Evolutionary conservation across 2,113 vertebrate species (phyloP).

Genomic region (Osmerus eperlanus): DNA sequence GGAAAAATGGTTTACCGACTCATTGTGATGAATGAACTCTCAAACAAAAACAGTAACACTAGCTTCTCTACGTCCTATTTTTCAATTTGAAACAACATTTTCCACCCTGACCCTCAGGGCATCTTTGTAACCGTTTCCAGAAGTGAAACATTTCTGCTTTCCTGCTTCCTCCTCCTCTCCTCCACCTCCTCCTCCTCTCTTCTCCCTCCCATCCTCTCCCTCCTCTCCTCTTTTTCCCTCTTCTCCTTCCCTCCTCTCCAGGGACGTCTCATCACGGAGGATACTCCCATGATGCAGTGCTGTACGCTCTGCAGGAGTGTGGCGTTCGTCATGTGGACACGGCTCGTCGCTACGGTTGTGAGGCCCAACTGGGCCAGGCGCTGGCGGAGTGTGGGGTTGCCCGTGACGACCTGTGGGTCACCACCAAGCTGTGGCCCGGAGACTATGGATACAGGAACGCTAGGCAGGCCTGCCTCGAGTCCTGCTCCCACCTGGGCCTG

Average conservation of each 20-base stretch:
- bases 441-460: slow-evolving; percentile 73
- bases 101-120: too few relatives aligned
- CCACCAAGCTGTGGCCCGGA: slow-evolving; percentile 76
- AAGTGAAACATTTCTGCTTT: too few relatives aligned
- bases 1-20: too few relatives aligned
- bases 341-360: slow-evolving; percentile 74
- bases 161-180: too few relatives aligned
- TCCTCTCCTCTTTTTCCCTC: too few relatives aligned
- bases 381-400: slow-evolving; percentile 68
- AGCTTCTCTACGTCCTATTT: too few relatives aligned
- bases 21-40: too few relatives aligned
- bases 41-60: too few relatives aligned
- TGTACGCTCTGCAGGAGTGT: slow-evolving; percentile 71
- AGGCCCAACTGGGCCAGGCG: slow-evolving; percentile 66
- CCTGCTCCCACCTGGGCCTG: slow-evolving; percentile 70
- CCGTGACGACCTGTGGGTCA: slow-evolving; percentile 75
- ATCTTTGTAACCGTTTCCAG: too few relatives aligned
- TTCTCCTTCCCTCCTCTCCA: slow-evolving; percentile 21
- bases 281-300: slow-evolving; percentile 71
- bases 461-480: slow-evolving; percentile 70
- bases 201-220: background rate
- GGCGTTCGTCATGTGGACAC: slow-evolving; percentile 76
- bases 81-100: too few relatives aligned
- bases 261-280: slow-evolving; percentile 74
- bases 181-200: too few relatives aligned